These are phyloP conservation scores for Struthio camelus DNA, from an alignment of 2,113 vertebrate genomes.

Conservation along the genomic window DNA sequence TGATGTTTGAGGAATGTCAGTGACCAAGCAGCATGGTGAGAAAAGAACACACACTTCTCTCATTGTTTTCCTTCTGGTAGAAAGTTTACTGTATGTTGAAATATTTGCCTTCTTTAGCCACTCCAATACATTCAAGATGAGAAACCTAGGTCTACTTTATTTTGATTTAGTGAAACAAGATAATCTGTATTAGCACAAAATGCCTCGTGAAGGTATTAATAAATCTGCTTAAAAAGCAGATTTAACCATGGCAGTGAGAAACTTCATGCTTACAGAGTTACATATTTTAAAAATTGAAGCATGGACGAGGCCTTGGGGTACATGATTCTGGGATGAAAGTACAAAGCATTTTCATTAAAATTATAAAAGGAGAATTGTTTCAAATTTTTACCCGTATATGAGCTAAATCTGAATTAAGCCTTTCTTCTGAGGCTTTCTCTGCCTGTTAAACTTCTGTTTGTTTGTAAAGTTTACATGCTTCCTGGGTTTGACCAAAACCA, in stretches of 20 bases:
- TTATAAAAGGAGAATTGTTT: background rate
- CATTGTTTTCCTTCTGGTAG: background rate
- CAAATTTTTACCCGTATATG: background rate
- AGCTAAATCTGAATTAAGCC: constrained; percentile 33
- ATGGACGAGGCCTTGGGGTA: background rate
- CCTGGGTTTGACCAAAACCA: constrained; percentile 47
- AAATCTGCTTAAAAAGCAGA: background rate
- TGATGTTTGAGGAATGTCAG: background rate
- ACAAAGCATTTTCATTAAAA: constrained; percentile 29
- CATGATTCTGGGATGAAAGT: background rate
- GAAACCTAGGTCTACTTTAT: background rate
- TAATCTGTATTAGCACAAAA: background rate
- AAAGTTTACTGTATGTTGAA: background rate
- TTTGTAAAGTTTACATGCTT: constrained; percentile 35
- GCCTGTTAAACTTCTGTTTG: constrained; percentile 20
- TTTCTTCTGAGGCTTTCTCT: constrained; percentile 1
- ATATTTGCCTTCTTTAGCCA: background rate
- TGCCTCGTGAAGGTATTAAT: background rate
- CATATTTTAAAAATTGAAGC: background rate
- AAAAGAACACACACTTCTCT: background rate
- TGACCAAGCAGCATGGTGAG: accelerated
- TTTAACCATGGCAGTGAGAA: background rate
- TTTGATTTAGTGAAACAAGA: background rate
- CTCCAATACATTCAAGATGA: background rate
- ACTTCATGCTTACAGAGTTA: background rate